Base-by-base conservation (phyloP, 2,113 vertebrate species). In the Tragelaphus scriptus region DNA sequence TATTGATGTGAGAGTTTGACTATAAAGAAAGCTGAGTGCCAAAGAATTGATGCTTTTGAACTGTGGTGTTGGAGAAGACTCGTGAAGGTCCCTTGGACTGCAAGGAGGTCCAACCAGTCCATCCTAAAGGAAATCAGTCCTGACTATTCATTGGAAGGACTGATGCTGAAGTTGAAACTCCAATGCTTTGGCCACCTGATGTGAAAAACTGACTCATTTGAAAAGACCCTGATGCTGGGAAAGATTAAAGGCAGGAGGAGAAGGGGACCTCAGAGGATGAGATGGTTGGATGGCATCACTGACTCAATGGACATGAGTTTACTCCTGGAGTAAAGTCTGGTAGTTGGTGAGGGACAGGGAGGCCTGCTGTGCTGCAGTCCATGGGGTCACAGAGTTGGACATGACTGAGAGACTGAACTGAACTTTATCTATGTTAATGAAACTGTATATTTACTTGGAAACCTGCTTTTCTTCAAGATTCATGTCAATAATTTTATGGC, bases 11-110 rank as follows among this genome's bases (percentile, higher is more conserved):
- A n/a, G 65, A 21, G 4, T 36, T 21, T 9, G 9, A 36, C n/a
- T 36, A 36, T 71, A 36, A 21, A 1, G 17, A 71, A 71, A 71
- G 65, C 0, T 71, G 17, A 21, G n/a, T 0, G 1, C n/a, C 0
- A 2, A 71, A 71, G 19, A 71, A 71, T 23, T 36, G n/a, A 36
- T 71, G n/a, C 19, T 36, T 71, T 71, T 71, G n/a, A 36, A 36
- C 68, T 36, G 2, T 36, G 19, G 68, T 71, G 19, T 23, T 36
- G 19, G 17, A 36, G 2, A 71, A 40, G n/a, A 71, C n/a, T 36
- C 8, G 36, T 36, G 19, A 36, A 9, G 23, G 68, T 23, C 68
- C 68, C n/a, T 71, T 71, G n/a, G 5, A 71, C 10, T 1, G 10
- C 10, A 36, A 23, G 19, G n/a, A 23, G 65, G 21, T 71, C n/a